Evolutionary conservation across 2,888 invertebrate species (phyloP).

Genomic region (Pediacus dermestoides): DNA sequence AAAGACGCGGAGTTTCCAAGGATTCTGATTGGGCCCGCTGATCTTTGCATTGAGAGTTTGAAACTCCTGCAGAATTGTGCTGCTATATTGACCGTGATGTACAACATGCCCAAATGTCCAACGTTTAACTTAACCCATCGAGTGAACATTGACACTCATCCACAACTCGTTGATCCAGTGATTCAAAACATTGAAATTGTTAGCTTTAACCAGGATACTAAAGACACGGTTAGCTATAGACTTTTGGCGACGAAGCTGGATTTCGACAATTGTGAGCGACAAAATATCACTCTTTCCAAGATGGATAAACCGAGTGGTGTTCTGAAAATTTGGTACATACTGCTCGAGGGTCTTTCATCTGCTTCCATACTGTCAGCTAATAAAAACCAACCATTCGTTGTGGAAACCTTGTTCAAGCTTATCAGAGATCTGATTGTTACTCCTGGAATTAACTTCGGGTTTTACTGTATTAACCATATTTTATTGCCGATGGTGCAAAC

Average conservation of each 20-base stretch:
- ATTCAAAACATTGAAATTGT: conserved; percentile 62
- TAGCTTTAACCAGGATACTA: conserved; percentile 62
- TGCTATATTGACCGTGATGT: conserved; percentile 86
- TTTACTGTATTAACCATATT: conserved; percentile 89
- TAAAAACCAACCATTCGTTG: conserved; percentile 74
- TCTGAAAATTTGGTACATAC: conserved; percentile 84
- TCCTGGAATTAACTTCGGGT: conserved; percentile 85
- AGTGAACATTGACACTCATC: conserved; percentile 71
- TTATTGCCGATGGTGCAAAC: conserved; percentile 89
- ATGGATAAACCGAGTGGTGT: conserved; percentile 80
- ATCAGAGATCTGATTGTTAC: conserved; percentile 71
- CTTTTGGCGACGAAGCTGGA: conserved; percentile 55
- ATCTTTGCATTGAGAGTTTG: conserved; percentile 74
- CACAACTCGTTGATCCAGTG: conserved; percentile 80
- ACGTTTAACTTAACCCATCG: conserved; percentile 86
- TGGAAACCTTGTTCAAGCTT: conserved; percentile 84
- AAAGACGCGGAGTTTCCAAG: conserved; percentile 39
- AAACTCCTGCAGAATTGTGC: conserved; percentile 84
- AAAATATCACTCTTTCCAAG: conserved; percentile 58
- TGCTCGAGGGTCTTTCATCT: conserved; percentile 81
- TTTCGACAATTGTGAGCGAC: conserved; percentile 47
- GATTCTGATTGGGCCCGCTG: conserved; percentile 44
- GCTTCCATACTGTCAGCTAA: conserved; percentile 77
- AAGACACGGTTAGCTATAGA: conserved; percentile 63
- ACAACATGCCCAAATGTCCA: conserved; percentile 91